Conservation (phyloP, 1,140 invertebrate genomes). For the Heterodera schachtii region DNA sequence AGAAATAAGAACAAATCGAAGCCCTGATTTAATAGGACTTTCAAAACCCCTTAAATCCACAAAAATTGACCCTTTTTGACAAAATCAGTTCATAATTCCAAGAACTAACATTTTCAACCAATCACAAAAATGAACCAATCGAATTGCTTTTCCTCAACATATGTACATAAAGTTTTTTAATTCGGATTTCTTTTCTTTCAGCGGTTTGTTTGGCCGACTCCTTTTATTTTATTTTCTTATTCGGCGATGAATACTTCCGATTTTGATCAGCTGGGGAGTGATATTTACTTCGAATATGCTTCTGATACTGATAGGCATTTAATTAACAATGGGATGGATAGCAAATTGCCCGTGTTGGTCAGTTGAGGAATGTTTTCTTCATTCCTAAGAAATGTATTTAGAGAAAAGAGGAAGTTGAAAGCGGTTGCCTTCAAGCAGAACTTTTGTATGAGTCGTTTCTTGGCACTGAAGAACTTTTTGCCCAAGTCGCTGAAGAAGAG, state of each 20-base stretch:
- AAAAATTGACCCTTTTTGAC: no score
- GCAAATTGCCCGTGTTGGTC: not conserved
- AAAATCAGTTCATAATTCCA: no score
- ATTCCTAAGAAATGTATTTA: not conserved
- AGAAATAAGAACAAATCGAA: no score
- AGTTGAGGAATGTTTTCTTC: not conserved
- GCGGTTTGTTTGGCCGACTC: not conserved
- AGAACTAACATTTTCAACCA: no score
- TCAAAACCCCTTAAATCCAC: no score
- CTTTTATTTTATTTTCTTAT: not conserved
- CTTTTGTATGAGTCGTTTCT: conserved; percentile 27
- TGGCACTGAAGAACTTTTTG: conserved; percentile 41
- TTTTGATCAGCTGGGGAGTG: not conserved
- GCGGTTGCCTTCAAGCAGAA: conserved; percentile 18
- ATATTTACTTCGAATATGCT: not conserved
- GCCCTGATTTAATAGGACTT: no score
- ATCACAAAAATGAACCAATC: no score
- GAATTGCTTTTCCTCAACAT: no score
- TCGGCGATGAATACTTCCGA: not conserved
- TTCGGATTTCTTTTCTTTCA: not conserved
- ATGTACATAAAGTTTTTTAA: no score
- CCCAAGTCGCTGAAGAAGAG: conserved; percentile 27
- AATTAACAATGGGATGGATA: conserved; percentile 2
- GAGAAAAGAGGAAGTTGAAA: conserved; percentile 36
- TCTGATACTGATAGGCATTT: not conserved